Conservation (phyloP, 2,888 invertebrate species). For the Falcaria lacertinaria region DNA sequence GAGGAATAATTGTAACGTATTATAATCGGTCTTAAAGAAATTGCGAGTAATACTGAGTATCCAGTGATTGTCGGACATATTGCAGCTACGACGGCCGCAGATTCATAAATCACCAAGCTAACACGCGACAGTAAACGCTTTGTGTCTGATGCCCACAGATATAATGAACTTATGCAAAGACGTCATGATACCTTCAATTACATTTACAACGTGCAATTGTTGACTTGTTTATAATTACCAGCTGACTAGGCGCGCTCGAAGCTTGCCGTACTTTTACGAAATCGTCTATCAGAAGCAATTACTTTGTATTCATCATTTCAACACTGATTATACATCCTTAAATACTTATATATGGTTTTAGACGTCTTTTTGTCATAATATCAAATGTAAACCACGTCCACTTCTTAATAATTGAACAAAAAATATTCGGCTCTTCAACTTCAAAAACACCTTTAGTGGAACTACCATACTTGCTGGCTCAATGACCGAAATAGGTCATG, state of each 20-base stretch:
- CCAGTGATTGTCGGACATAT: neutral
- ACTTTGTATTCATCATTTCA: slow-evolving; percentile 21
- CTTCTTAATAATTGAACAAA: no score
- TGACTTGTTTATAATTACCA: slow-evolving; percentile 39
- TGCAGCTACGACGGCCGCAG: slow-evolving; percentile 12
- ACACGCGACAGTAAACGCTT: slow-evolving; percentile 35
- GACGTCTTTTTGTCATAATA: no score
- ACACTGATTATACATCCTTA: slow-evolving; percentile 12
- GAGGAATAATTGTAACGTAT: neutral
- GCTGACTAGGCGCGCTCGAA: slow-evolving; percentile 19
- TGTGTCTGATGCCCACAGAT: slow-evolving; percentile 16
- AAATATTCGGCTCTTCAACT: no score
- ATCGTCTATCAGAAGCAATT: slow-evolving; percentile 41
- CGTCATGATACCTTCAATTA: slow-evolving; percentile 61
- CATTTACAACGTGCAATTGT: slow-evolving; percentile 64
- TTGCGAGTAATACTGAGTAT: neutral
- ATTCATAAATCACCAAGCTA: slow-evolving; percentile 32
- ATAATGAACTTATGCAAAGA: slow-evolving; percentile 53
- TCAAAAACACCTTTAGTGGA: no score
- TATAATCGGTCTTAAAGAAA: no score
- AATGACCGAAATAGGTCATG: neutral
- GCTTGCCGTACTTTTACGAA: slow-evolving; percentile 40
- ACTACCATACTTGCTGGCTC: no score
- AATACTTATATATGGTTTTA: neutral
- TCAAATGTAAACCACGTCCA: no score